These are phyloP conservation scores for Paedocypris micromegethes DNA, from an alignment of 2,797 vertebrate genomes.

Conservation along the genomic window DNA sequence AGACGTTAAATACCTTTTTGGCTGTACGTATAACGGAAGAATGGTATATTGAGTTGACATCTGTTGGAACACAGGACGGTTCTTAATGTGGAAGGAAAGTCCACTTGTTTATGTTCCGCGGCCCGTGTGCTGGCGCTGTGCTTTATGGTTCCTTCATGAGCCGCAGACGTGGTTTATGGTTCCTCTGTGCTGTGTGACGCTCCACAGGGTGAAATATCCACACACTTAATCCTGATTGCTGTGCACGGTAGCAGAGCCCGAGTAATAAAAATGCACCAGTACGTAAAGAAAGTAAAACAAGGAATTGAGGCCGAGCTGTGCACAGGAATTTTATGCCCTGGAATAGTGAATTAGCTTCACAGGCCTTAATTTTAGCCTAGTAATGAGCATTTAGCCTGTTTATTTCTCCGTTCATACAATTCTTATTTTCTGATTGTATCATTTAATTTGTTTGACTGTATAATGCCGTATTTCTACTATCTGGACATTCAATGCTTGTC, in stretches of 20 bases:
- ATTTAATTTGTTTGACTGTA: background rate
- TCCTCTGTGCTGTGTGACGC: slow-evolving; percentile 36
- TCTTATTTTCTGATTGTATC: background rate
- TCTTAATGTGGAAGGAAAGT: slow-evolving; percentile 43
- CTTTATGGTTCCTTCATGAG: slow-evolving; percentile 50
- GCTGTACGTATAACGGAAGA: slow-evolving; percentile 27
- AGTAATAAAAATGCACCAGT: slow-evolving; percentile 68
- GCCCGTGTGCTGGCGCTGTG: slow-evolving; percentile 45
- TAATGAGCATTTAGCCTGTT: too few relatives aligned
- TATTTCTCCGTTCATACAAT: too few relatives aligned
- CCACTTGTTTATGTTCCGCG: slow-evolving; percentile 56
- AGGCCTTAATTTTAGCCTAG: too few relatives aligned
- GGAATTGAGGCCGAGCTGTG: slow-evolving; percentile 30
- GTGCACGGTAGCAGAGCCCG: slow-evolving; percentile 53
- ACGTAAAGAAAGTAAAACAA: slow-evolving; percentile 46
- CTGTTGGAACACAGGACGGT: slow-evolving; percentile 44
- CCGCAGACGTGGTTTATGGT: slow-evolving; percentile 52
- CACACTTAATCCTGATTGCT: slow-evolving; percentile 66
- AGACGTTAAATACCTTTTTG: background rate
- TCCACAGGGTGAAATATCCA: slow-evolving; percentile 67
- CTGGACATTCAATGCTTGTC: too few relatives aligned
- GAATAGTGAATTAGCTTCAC: background rate
- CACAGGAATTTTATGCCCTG: background rate
- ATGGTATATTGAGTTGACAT: slow-evolving; percentile 45
- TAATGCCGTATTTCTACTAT: too few relatives aligned